Evolutionary conservation across 2,797 vertebrate genomes (phyloP), one percentile per base, ranked within the genome.

Genomic region (Hippopotamyrus pictus): DNA sequence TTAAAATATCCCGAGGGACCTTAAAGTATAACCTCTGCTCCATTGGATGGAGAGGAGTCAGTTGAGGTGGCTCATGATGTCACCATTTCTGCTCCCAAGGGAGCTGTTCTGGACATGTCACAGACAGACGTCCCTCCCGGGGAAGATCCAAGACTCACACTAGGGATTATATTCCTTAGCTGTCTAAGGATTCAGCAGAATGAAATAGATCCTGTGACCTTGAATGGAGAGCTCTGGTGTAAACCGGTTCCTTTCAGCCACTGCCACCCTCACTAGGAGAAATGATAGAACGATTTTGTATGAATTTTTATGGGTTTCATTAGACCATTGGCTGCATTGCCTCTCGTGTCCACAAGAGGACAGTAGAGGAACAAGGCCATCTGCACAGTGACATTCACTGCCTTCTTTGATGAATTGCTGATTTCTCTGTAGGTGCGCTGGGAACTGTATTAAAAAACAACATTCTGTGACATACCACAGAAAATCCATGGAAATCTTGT

Each of bases 321-420:
- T 25, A 50, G 82, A 50, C 7, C n/a, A 4, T 46, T n/a, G 17
- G 9, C 19, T 48, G 19, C 19, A 85, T 51, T 79, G 41, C 7
- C 33, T 41, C 41, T n/a, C n/a, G 1, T 87, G 33, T 79, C 86
- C 89, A 88, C 86, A 51, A 59, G 76, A 50, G 89, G 89, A 17
- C 89, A 88, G 53, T 44, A 90, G 6, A 90, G 8, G 44, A 37
- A 33, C 57, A 29, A 84, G 22, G 41, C n/a, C 53, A n/a, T 41
- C 76, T 9, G 37, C 19, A 7, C 5, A 19, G 6, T n/a, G 12
- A 48, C n/a, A 33, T 17, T 11, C 22, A 4, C 83, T 86, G 83
- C 25, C 5, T 3, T n/a, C n/a, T 19, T 89, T 57, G 59, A 29
- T 37, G 12, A 17, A 84, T 57, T 25, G n/a, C 22, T 48, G 2